Base-by-base conservation (phyloP, 2,888 invertebrate genomes). In the Phorcus lineatus region DNA sequence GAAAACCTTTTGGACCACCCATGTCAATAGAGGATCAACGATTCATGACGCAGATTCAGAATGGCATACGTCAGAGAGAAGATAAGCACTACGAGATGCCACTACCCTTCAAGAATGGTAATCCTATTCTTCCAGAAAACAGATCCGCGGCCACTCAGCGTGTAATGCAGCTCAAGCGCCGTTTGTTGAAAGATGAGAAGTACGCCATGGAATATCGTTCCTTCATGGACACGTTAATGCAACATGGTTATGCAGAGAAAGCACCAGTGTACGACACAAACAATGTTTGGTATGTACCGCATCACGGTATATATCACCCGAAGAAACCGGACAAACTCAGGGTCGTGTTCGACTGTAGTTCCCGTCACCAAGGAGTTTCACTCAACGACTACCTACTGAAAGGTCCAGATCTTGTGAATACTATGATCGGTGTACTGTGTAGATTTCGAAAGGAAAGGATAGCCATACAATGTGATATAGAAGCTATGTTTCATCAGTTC, bases 381-480 rank as follows among this genome's bases (percentile, higher is more conserved):
- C 22, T 55, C 19, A 55, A 55, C 55, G 22, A 55, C 22, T 22
- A 22, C 19, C n/a, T 55, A 9, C n/a, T 55, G 22, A 7, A 17
- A 55, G 55, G 55, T 22, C 55, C 55, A 55, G 22, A 55, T 22
- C 9, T 55, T n/a, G 22, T 22, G 22, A 55, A 55, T 22, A 55
- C 7, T 22, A 22, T 55, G n/a, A 7, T 55, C 22, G 55, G 55
- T 2, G 36, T 36, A 36, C 36, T 36, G 36, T 36, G 36, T 36
- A 36, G 36, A 36, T 36, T 36, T 36, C 2, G 36, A 36, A 36
- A 36, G 36, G 36, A 36, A 36, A 36, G 7, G 36, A 77, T 16
- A 0, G 75, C 0, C 80, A 84, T 6, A 85, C 83, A 1, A 86
- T 87, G 24, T 84, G 86, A 54, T 85, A 84, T 54, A 36, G 36